A percentile compares a stretch with the other conserved stretches of the same genome.
Conservation (phyloP, 2,888 invertebrate genomes). For the Mythimna lalbum region DNA sequence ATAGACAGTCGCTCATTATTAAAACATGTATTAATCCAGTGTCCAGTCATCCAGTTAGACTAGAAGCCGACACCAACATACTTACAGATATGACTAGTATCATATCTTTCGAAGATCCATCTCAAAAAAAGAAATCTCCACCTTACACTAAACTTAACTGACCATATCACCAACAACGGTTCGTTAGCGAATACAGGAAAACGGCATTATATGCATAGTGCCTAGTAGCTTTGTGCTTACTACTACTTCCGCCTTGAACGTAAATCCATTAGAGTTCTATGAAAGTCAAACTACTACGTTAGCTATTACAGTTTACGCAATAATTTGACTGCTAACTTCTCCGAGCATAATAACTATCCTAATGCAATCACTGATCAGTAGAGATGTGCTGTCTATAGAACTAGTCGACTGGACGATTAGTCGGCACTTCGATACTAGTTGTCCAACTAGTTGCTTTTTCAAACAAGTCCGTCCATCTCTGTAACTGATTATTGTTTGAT, state of each 20-base stretch:
- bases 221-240: slow-evolving; percentile 14
- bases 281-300: slow-evolving; percentile 32
- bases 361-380: slow-evolving; percentile 37
- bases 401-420: neutral
- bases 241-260: slow-evolving; percentile 25
- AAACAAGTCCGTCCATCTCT: neutral
- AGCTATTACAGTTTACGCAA: slow-evolving; percentile 20
- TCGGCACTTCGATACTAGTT: neutral
- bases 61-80: too few relatives aligned
- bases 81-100: too few relatives aligned
- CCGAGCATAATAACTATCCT: slow-evolving; percentile 30
- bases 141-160: neutral
- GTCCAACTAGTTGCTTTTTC: neutral
- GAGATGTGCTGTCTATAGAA: neutral
- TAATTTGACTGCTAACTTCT: slow-evolving; percentile 40
- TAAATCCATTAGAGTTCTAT: slow-evolving; percentile 39
- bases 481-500: neutral
- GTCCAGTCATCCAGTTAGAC: too few relatives aligned
- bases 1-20: too few relatives aligned
- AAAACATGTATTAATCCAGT: too few relatives aligned
- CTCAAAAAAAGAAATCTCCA: too few relatives aligned
- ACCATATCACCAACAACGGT: neutral
- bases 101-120: too few relatives aligned
- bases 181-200: neutral
- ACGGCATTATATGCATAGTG: neutral